Base-by-base conservation (phyloP, 2,888 invertebrate genomes). In the Parelbella ahira region DNA sequence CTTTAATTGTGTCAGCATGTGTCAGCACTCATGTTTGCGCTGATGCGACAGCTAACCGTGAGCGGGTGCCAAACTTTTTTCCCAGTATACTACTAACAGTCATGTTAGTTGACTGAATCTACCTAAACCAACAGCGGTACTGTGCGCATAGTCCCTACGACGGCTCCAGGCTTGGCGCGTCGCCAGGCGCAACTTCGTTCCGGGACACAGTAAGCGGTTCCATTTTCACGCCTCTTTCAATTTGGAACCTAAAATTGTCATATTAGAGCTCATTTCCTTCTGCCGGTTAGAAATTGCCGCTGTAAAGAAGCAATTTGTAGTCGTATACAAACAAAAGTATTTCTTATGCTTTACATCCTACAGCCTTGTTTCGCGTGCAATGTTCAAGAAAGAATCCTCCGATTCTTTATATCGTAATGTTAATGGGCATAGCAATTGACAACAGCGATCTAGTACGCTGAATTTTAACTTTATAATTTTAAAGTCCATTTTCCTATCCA, bases 221-320 rank as follows among this genome's bases (percentile, higher is more conserved):
- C 41, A 34, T 34, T 41, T 33, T 21, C 41, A 33, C 39, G 10
- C 33, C 32, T 19, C 33, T 41, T 41, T 25, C 33, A 34, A 41
- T 41, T 34, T 28, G 5, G 21, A 27, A 10, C 27, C 27, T 28
- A 33, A 41, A 34, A 41, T 34, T 41, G 33, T 21, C 21, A 34
- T 34, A 41, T 41, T 28, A 41, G 33, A 41, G 33, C 27, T 41
- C 41, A 34, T 41, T 41, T 41, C 41, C 33, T 33, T 15, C 8
- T 11, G 27, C 33, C 27, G 21, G 33, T 41, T 11, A 41, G 20
- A 21, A 34, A 34, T 34, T 41, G 25, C 21, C 21, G 41, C 20
- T 15, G 32, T 19, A 33, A 27, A 33, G 25, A 28, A 34, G 27
- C 10, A n/a, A 33, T 34, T 34, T 41, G 25, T 32, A 11, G 9